A percentile compares a stretch with the other conserved stretches of the same genome.
phyloP scores from a whole-genome alignment of 2,113 vertebrate species.

The Phyllostomus discolor region DNA sequence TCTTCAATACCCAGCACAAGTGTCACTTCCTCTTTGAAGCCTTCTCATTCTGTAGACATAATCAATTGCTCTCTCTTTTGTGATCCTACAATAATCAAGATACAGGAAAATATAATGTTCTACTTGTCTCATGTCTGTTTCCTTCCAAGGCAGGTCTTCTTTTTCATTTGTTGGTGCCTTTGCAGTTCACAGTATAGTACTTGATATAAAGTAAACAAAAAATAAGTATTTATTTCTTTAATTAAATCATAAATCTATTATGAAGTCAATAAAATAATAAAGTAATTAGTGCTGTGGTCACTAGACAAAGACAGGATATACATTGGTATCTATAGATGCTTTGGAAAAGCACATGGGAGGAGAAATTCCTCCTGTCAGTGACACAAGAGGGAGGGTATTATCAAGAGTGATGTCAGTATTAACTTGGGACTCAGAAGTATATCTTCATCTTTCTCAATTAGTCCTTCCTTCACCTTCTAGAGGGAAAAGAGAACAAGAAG shows the following conservation, averaged over 20 bases:
- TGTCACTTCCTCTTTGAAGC: neutral
- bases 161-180: neutral
- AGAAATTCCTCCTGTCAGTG: neutral
- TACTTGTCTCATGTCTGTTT: neutral
- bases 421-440: neutral
- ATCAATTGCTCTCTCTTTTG: neutral
- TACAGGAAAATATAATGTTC: neutral
- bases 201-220: neutral
- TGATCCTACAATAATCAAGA: neutral
- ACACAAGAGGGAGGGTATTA: neutral
- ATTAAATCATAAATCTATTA: neutral
- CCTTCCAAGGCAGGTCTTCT: neutral
- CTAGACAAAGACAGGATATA: neutral
- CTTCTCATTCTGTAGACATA: neutral
- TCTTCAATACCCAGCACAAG: neutral
- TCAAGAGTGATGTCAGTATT: neutral
- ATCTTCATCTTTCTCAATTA: neutral
- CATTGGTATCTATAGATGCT: neutral
- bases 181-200: neutral
- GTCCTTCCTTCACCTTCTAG: neutral
- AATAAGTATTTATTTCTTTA: neutral
- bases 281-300: neutral
- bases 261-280: neutral
- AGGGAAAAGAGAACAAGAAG: neutral
- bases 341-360: neutral